Base-by-base conservation (phyloP, 2,888 invertebrate genomes). In the Erebia ligea region DNA sequence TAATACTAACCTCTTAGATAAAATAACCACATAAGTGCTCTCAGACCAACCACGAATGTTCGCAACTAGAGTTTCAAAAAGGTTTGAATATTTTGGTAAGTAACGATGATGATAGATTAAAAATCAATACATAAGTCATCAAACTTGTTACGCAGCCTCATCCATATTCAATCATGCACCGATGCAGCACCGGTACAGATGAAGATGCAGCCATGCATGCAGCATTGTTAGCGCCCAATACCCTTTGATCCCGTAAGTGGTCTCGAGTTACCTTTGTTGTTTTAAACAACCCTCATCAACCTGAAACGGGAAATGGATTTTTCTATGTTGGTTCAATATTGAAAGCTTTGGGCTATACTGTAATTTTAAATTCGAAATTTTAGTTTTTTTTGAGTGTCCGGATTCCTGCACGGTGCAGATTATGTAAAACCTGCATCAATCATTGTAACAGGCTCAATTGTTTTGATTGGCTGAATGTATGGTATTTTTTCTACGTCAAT, bases 241-340 rank as follows among this genome's bases (percentile, higher is more conserved):
- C 77, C 75, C 74, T 77, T 76, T 76, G 74, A 67, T 67, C 67
- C 70, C 71, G 67, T 73, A 73, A 77, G 77, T 77, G 76, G 76
- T 75, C 59, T 67, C 65, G 67, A 73, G 70, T 72, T 67, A 66
- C 71, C 69, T 70, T 74, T 75, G 70, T 70, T 66, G 73, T 76
- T 73, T 75, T 72, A 72, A 61, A 67, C 67, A 58, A 67, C 67
- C 67, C 67, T 50, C 58, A 67, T 59, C 66, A 21, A 15, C 19
- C 54, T 66, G 56, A 21, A 40, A 48, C 40, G 64, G 64, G 17
- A 52, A 64, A 64, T 64, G 64, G 45, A 62, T 48, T 21, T 64
- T 64, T 54, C 19, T 64, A 11, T 54, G 40, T 50, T 17, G 9
- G 42, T 42, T 42, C 17, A 17, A 19, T 61, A 61, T 42, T 61